Base-by-base conservation (phyloP, 2,888 invertebrate species). In the Cremastinae sp. region DNA sequence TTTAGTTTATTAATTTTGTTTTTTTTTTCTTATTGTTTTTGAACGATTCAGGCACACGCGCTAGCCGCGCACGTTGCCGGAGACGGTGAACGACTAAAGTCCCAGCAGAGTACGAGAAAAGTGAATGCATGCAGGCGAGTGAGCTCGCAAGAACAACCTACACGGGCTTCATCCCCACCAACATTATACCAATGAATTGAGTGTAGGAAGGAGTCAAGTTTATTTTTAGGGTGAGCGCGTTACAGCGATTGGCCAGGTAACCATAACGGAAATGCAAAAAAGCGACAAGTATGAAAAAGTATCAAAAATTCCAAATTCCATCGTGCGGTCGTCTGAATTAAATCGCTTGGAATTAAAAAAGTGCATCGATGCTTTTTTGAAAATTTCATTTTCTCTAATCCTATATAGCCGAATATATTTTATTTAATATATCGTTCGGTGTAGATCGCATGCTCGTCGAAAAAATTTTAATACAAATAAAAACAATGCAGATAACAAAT, bases 31-130 rank as follows among this genome's bases (percentile, higher is more conserved):
- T 51, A n/a, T 20, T 36, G 45, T 9, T 4, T 12, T 9, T 36
- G 20, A 9, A 16, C 36, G 45, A 34, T 18, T 18, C 18, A 3
- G 47, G 41, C 38, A 58, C 68, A 53, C 74, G 56, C 47, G 61
- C 41, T 53, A 38, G 61, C 49, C 56, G 53, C 53, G 36, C 56
- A 70, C 74, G 47, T 70, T 43, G 43, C 53, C 22, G 41, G 43
- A 41, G 59, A 54, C 68, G 56, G 59, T 69, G 69, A 69, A 69
- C 82, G 85, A 86, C 86, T 86, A 86, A 84, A 83, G 84, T 79
- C 80, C 81, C 64, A 62, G 53, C 64, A 62, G 53, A 70, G 74
- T 65, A 53, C 65, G 43, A 59, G 53, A 68, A 76, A 81, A 83
- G 81, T 65, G 85, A 83, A 84, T 77, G 80, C 80, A 80, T 79